phyloP scores from a whole-genome alignment of 35 echinoderm and acorn worm species.

The Nesometra sesokonis region DNA sequence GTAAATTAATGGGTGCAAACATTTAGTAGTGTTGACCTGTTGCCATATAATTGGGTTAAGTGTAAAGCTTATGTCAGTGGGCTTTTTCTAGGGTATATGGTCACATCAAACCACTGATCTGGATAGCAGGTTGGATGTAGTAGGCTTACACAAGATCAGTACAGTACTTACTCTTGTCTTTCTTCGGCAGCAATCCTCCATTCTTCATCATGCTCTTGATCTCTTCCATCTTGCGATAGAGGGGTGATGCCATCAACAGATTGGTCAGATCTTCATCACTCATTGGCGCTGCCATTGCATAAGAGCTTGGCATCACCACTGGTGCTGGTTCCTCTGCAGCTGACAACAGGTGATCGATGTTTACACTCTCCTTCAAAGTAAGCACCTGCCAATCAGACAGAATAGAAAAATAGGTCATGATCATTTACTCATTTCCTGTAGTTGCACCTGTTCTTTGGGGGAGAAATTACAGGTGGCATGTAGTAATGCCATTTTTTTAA shows the following conservation, averaged over 20 bases:
- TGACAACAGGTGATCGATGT: constrained; percentile 54
- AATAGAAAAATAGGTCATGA: too few species aligned
- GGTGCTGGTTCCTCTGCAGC: constrained; percentile 2
- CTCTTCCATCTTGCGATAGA: constrained; percentile 83
- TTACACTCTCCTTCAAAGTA: constrained; percentile 45
- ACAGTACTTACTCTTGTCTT: constrained; percentile 44
- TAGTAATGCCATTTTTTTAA: too few species aligned
- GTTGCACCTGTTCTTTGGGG: too few species aligned
- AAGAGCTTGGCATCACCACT: constrained; percentile 42
- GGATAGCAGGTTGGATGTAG: too few species aligned
- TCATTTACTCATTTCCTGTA: too few species aligned
- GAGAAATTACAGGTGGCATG: too few species aligned
- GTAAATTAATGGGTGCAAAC: too few species aligned
- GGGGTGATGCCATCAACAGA: constrained; percentile 81
- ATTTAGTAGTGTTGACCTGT: too few species aligned
- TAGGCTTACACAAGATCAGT: background rate
- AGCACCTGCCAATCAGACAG: constrained; percentile 31
- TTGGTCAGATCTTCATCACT: constrained; percentile 73
- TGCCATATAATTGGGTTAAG: too few species aligned
- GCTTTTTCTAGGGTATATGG: too few species aligned
- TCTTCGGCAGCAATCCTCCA: constrained; percentile 53
- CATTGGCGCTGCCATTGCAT: constrained; percentile 71
- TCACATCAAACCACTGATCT: too few species aligned
- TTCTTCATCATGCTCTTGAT: constrained; percentile 83
- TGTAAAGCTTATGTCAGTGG: too few species aligned